These are phyloP conservation scores for Apamea anceps DNA, from an alignment of 2,888 invertebrate species.

Conservation along the genomic window DNA sequence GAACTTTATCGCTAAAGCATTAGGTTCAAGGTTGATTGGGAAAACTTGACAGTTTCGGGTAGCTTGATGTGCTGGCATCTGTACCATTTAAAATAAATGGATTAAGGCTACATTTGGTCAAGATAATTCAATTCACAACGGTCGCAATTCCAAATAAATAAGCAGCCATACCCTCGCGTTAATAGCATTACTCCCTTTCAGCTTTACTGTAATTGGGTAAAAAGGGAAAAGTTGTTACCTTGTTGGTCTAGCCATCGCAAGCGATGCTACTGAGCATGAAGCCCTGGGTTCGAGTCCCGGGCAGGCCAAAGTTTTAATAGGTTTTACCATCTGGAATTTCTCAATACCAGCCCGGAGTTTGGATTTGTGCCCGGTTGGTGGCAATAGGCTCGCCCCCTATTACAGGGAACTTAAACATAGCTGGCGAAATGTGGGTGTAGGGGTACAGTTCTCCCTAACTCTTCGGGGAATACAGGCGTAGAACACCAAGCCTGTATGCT, in stretches of 20 bases:
- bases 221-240: background rate
- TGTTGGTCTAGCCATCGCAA: too few relatives aligned
- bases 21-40: too few relatives aligned
- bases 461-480: background rate
- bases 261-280: background rate
- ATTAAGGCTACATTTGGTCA: slow-evolving; percentile 11
- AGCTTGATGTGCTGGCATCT: too few relatives aligned
- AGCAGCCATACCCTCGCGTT: background rate
- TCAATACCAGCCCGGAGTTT: background rate
- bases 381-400: background rate
- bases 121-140: slow-evolving; percentile 27
- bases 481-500: too few relatives aligned
- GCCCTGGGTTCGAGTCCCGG: background rate
- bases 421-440: background rate
- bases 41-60: too few relatives aligned
- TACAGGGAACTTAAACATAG: background rate
- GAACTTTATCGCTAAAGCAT: too few relatives aligned
- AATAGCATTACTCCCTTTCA: slow-evolving; percentile 24
- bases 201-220: slow-evolving; percentile 27
- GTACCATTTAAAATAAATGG: background rate
- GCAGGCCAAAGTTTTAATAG: background rate
- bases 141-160: background rate
- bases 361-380: background rate
- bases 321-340: too few relatives aligned
- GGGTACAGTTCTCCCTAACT: too few relatives aligned